Conservation (phyloP, 2,888 invertebrate genomes). For the Celastrina argiolus region DNA sequence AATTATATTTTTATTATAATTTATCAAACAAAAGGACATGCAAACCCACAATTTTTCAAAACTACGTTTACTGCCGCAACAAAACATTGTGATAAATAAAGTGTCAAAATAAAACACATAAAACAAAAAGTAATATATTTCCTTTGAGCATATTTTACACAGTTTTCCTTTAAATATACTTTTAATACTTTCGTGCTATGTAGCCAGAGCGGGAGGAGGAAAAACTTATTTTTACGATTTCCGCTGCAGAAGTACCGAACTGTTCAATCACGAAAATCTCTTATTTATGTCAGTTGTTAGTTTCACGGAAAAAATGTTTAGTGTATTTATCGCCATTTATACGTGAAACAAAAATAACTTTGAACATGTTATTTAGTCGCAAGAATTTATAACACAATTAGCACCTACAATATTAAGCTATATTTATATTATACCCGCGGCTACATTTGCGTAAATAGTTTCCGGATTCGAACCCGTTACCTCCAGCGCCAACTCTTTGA, state of each 20-base stretch:
- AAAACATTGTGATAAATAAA: neutral
- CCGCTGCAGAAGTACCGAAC: constrained; percentile 60
- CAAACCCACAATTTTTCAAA: neutral
- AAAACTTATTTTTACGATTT: constrained; percentile 75
- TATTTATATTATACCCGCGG: no score
- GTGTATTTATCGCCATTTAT: constrained; percentile 23
- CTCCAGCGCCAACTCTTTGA: no score
- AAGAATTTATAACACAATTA: no score
- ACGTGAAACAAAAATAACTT: neutral
- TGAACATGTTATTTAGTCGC: no score
- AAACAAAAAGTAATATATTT: constrained; percentile 2
- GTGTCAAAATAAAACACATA: neutral
- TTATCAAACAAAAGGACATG: no score
- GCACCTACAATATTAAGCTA: no score
- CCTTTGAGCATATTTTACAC: neutral
- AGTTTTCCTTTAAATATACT: constrained; percentile 10
- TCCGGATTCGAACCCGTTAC: no score
- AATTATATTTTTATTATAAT: no score
- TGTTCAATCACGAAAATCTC: constrained; percentile 58
- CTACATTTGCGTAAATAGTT: no score
- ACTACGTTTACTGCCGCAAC: neutral
- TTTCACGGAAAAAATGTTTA: constrained; percentile 44
- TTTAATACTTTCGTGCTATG: constrained; percentile 12
- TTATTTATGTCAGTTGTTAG: constrained; percentile 67
- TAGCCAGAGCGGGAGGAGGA: constrained; percentile 40